Evolutionary conservation across 2,113 vertebrate genomes (phyloP).

Genomic region (Actenoides hombroni): DNA sequence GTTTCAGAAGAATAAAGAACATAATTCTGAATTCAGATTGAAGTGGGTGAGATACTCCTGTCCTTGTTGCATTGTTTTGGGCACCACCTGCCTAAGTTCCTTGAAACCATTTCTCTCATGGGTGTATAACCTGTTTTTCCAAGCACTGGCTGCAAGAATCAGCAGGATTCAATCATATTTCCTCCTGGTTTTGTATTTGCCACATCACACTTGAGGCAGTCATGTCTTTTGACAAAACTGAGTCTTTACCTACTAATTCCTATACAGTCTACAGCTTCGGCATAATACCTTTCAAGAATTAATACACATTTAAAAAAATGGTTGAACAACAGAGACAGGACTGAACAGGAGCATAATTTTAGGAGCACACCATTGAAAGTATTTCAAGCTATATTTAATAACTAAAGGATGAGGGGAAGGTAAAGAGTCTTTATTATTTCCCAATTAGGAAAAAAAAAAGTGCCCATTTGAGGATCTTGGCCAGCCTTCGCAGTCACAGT

Average conservation of each 20-base stretch:
- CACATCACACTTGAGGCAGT: too few relatives aligned
- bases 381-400: neutral
- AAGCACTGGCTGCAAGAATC: neutral
- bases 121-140: neutral
- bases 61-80: neutral
- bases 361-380: neutral
- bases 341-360: neutral
- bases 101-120: neutral
- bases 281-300: neutral
- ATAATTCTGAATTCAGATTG: neutral
- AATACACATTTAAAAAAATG: neutral
- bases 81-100: neutral
- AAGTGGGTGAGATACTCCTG: neutral
- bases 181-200: neutral
- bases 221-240: neutral
- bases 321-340: neutral
- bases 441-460: neutral
- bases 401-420: neutral
- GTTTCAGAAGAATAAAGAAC: neutral
- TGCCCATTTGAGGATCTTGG: neutral
- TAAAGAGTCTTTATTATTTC: neutral
- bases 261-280: neutral
- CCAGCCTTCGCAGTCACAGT: neutral
- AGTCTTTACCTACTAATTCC: neutral
- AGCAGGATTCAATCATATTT: neutral